Evolutionary conservation across 2,888 invertebrate genomes (phyloP), one percentile per base, ranked within the genome.

Genomic region (Eupeodes luniger): DNA sequence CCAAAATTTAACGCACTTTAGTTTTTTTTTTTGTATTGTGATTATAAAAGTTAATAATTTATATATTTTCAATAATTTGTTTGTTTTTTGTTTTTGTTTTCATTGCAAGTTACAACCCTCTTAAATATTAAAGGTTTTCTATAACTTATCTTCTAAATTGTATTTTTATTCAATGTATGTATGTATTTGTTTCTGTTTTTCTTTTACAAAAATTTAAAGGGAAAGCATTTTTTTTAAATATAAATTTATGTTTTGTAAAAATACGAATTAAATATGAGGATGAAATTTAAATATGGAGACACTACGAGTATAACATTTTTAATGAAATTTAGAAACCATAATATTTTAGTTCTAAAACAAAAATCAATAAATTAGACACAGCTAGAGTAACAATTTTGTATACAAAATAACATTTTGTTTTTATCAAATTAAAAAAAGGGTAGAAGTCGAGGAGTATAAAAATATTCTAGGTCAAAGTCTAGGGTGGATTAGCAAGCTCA

Each of bases 11-110:
- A 36, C 44, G 36, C 11, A 81, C 34, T 34, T 27, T 3, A 36
- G 19, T 19, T 19, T 16, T 11, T 11, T 11, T 69, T 10, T 72
- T 67, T 57, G 72, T 74, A 61, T 55, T 74, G 74, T 85, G 81
- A 85, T 81, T 85, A 85, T 78, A 85, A 85, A 85, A 85, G 78
- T 85, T 81, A 69, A 78, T 85, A 74, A 55, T 77, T 85, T 76
- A 77, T 85, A 81, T 81, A 70, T 81, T 85, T 74, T 61, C 47
- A 74, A 77, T 62, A 44, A 49, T n/a, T 27, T 27, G 27, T 27
- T 27, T 27, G 27, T 27, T 27, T 27, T 14, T 51, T 67, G 34
- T 67, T 19, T 11, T 55, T 49, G 57, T 75, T 85, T 27, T 78
- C 81, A 81, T 85, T 85, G 72, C 85, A 78, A 62, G 62, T 85